Base-by-base conservation (phyloP, 30 jellyfish, hydroid and myxozoan genomes). In the Clytia hemisphaerica region DNA sequence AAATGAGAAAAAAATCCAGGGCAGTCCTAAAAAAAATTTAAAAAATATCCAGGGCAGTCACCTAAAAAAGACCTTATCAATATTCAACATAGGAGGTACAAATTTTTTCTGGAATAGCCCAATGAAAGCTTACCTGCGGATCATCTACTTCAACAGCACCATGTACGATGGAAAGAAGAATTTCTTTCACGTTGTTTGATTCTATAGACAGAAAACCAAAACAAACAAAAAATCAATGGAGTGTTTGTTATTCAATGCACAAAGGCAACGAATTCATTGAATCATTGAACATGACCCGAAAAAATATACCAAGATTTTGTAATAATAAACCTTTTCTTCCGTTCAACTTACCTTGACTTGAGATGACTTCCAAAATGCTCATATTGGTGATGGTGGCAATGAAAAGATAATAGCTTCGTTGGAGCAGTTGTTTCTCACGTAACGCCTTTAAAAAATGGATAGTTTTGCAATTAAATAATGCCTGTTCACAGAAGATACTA, bases 81-180 rank as follows among this genome's bases (percentile, higher is more conserved):
- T n/a, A n/a, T n/a, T n/a, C n/a, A n/a, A n/a, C n/a, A n/a, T n/a
- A n/a, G n/a, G n/a, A n/a, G n/a, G n/a, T n/a, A n/a, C n/a, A n/a
- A n/a, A n/a, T n/a, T n/a, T n/a, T n/a, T n/a, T n/a, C n/a, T n/a
- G n/a, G n/a, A n/a, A n/a, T n/a, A n/a, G n/a, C n/a, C n/a, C n/a
- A n/a, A n/a, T n/a, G n/a, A 7, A 1, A 51, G 31, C 44, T 33
- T 69, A 88, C 97, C 98, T 89, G 98, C 4, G 95, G 93, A 59
- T 89, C 98, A 4, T 83, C 80, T 34, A 64, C 58, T 28, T 89
- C 98, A 2, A 81, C 78, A 51, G 95, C 94, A 0, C 98, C 98
- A 81, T 81, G 98, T 2, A 82, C 85, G 45, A 89, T 61, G 16
- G 95, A 73, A 6, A 61, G 69, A 6, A 89, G 58, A 9, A 89